Conservation (phyloP, 2,113 vertebrate species). For the Anolis carolinensis region DNA sequence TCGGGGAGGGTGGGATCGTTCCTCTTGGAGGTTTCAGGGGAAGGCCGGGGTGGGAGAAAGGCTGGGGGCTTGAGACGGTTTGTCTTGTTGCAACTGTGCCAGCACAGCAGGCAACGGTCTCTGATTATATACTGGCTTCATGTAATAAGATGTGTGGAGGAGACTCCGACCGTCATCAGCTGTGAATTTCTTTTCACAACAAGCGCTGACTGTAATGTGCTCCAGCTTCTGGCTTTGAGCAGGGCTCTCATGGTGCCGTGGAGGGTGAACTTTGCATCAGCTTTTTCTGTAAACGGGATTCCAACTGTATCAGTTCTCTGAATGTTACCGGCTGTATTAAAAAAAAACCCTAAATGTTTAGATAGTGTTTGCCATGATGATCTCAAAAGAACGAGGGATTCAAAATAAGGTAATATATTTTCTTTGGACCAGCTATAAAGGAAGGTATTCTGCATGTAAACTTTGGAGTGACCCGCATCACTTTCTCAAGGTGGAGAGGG, state of each 20-base stretch:
- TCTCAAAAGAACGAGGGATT: conserved; percentile 6
- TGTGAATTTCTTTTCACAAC: background rate
- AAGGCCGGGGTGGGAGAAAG: background rate
- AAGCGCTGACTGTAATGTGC: conserved; percentile 9
- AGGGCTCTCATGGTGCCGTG: conserved; percentile 13
- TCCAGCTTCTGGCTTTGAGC: conserved; percentile 17
- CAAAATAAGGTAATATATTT: conserved; percentile 1
- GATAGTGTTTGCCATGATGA: conserved; percentile 6
- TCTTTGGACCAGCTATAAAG: conserved; percentile 14
- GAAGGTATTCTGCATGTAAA: conserved; percentile 8
- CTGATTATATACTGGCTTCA: background rate
- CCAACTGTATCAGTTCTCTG: conserved; percentile 21
- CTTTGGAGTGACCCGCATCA: conserved; percentile 1
- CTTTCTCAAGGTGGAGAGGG: background rate
- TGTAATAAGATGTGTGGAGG: background rate
- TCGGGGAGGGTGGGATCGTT: conserved; percentile 5
- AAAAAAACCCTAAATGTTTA: background rate
- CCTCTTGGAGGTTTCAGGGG: conserved; percentile 7
- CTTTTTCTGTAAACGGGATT: conserved; percentile 1
- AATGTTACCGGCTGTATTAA: conserved; percentile 29
- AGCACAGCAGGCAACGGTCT: background rate
- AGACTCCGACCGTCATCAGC: background rate
- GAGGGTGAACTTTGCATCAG: conserved; percentile 3
- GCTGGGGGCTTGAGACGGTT: conserved; percentile 11
- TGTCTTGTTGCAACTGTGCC: background rate